Conservation (phyloP, 2,888 invertebrate species). For the Panzeria rudis region DNA sequence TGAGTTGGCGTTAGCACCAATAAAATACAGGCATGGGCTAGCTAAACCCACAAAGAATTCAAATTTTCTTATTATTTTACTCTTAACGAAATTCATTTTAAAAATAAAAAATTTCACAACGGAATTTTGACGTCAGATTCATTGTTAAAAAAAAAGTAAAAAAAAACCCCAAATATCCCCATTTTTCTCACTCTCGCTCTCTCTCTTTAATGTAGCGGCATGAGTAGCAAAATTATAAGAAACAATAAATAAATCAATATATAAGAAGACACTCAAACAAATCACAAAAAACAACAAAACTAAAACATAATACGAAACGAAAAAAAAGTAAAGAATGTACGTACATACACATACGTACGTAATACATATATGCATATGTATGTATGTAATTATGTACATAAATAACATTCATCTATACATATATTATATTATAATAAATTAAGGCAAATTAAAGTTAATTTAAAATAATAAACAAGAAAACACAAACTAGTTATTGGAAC, state of each 20-base stretch:
- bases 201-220: slow-evolving; percentile 2
- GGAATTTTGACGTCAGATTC: too few species aligned
- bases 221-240: slow-evolving; percentile 23
- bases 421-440: background rate
- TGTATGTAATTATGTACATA: background rate
- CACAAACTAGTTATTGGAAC: background rate
- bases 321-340: too few species aligned
- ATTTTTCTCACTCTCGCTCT: background rate
- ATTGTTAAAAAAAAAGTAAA: background rate
- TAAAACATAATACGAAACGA: background rate
- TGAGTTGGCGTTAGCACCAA: too few species aligned
- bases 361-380: background rate
- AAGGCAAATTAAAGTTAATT: slow-evolving; percentile 36
- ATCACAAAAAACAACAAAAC: slow-evolving; percentile 3
- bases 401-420: background rate
- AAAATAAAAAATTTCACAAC: too few species aligned
- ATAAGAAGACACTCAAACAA: slow-evolving; percentile 3
- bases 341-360: background rate
- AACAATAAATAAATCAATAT: background rate
- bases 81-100: too few species aligned
- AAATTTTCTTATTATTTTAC: too few species aligned
- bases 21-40: too few species aligned
- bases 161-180: background rate
- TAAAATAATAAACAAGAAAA: slow-evolving; percentile 10
- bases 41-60: too few species aligned